A percentile compares a stretch with the other conserved stretches of the same genome.
phyloP scores from a whole-genome alignment of 2,888 invertebrate species.

The Drosophila histrio region DNA sequence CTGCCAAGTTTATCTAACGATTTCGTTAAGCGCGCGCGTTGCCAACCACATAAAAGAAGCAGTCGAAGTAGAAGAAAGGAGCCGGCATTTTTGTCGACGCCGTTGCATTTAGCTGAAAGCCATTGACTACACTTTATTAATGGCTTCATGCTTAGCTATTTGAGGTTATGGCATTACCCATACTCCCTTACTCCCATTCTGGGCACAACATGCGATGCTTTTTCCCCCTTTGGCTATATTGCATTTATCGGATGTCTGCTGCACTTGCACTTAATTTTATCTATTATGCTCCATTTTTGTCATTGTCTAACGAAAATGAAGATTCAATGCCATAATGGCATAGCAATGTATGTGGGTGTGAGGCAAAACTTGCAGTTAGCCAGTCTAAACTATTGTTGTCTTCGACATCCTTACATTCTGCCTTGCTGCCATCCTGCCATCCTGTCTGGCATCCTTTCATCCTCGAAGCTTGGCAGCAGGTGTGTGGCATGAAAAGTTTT shows the following conservation, averaged over 20 bases:
- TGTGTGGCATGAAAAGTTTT: slow-evolving; percentile 66
- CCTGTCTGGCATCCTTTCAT: slow-evolving; percentile 37
- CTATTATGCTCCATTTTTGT: slow-evolving; percentile 75
- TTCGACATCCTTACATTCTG: slow-evolving; percentile 3
- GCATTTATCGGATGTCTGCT: slow-evolving; percentile 49
- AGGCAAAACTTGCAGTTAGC: slow-evolving; percentile 15
- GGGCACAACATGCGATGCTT: background rate
- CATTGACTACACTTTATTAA: slow-evolving; percentile 71
- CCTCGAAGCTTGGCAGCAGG: slow-evolving; percentile 60
- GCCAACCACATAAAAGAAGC: slow-evolving; percentile 31
- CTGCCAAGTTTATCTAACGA: slow-evolving; percentile 27
- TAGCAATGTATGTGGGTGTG: background rate
- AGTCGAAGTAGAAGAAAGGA: background rate
- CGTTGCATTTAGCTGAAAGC: slow-evolving; percentile 50
- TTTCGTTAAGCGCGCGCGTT: slow-evolving; percentile 27
- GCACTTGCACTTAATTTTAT: slow-evolving; percentile 79
- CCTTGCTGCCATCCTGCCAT: slow-evolving; percentile 18
- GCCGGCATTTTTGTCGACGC: slow-evolving; percentile 31
- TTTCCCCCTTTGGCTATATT: background rate
- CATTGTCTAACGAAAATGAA: slow-evolving; percentile 77
- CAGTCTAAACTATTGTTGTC: slow-evolving; percentile 46
- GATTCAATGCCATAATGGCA: slow-evolving; percentile 66
- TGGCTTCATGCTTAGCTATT: slow-evolving; percentile 58
- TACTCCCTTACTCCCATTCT: background rate
- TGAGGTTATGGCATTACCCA: slow-evolving; percentile 5